Evolutionary conservation across 2,113 vertebrate genomes (phyloP).

Genomic region (Cryptomyrus ogoouensis): DNA sequence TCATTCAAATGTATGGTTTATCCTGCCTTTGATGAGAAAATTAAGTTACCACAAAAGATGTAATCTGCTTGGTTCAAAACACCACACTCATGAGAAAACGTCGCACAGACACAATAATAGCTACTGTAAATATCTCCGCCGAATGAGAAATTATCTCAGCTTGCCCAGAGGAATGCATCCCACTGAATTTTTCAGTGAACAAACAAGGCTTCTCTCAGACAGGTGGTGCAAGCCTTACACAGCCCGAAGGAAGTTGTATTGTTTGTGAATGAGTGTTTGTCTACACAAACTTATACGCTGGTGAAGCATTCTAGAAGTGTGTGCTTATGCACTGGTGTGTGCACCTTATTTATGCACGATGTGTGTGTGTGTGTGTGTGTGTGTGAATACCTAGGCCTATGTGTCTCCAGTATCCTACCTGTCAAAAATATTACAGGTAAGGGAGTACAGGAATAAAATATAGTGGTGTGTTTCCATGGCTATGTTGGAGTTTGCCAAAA

Average conservation of each 20-base stretch:
- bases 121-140: neutral
- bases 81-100: neutral
- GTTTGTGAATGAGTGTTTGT: neutral
- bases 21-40: neutral
- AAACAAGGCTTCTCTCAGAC: neutral
- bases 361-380: neutral
- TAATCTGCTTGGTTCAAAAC: neutral
- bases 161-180: neutral
- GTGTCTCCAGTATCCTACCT: neutral
- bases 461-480: neutral
- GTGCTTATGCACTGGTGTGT: too few species aligned
- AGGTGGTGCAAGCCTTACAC: neutral
- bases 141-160: neutral
- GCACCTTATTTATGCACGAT: neutral
- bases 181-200: neutral
- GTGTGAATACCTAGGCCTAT: neutral
- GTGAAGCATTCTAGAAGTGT: neutral
- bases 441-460: neutral
- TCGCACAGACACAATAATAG: neutral
- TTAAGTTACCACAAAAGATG: neutral
- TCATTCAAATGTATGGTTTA: constrained; percentile 2
- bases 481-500: neutral
- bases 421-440: neutral
- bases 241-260: neutral
- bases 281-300: neutral